Evolutionary conservation across 2,797 vertebrate genomes (phyloP), one percentile per base, ranked within the genome.

Genomic region (Momotus momota): DNA sequence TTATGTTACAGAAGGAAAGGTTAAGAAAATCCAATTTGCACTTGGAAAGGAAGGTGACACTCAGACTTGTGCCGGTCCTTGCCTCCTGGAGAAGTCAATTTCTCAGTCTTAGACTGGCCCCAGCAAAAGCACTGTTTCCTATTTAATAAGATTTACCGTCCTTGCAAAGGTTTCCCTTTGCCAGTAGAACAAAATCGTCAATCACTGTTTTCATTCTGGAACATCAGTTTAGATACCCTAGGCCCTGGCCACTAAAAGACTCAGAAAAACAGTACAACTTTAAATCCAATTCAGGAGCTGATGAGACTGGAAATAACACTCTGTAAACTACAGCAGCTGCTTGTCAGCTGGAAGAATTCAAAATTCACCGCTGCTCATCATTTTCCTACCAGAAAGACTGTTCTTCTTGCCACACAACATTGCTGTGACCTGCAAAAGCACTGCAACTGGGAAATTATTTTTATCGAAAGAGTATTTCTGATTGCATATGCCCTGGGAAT

Each of bases 21-120:
- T 96, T 94, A 96, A 88, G 72, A 61, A 96, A 97, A 95, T 88
- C 41, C 78, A 93, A 85, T 95, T 95, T 93, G 23, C 85, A 72
- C 72, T 62, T 58, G 54, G 79, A 88, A 96, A 90, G 58, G 49
- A 90, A 81, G 79, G 84, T 81, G 49, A 58, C 48, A 84, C 62
- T 83, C 69, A 89, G 27, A 62, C 51, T 79, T 69, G 19, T 69
- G 75, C 19, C 0, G 14, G 40, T 87, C 55, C 48, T 94, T 91
- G 79, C 81, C 72, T 95, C 62, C 69, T 69, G n/a, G 20, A 88
- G 6, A 15, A 93, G 72, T 80, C 1, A 0, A 94, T 91, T 92
- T 91, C 75, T 89, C 57, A 67, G 49, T 31, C 57, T 87, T 27
- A 86, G 70, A 51, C 40, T 43, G 19, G 70, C 19, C 54, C 33